These are phyloP conservation scores for Alces alces DNA, from an alignment of 2,113 vertebrate species.

Conservation along the genomic window DNA sequence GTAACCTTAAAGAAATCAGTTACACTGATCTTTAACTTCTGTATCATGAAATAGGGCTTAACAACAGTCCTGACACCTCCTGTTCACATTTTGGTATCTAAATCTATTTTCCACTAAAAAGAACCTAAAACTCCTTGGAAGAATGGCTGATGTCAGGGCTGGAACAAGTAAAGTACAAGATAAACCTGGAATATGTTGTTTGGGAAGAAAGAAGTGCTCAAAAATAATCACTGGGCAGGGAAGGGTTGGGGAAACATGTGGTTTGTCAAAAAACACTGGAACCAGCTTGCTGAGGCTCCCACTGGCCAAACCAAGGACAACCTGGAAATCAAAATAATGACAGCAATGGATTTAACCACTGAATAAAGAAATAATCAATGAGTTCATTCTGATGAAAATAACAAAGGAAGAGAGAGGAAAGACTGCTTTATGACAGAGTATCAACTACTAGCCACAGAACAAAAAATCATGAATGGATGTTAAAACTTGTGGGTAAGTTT, in stretches of 20 bases:
- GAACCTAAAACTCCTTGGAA: background rate
- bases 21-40: background rate
- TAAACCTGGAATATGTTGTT: background rate
- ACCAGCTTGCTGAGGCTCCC: background rate
- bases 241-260: background rate
- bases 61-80: conserved; percentile 1
- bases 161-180: background rate
- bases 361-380: conserved; percentile 18
- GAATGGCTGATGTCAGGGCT: background rate
- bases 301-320: background rate
- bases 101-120: conserved; percentile 8
- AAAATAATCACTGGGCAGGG: background rate
- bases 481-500: background rate
- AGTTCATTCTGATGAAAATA: conserved; percentile 3
- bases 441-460: background rate
- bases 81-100: background rate
- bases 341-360: background rate
- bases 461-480: background rate
- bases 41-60: background rate
- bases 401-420: background rate
- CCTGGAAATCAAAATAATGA: background rate
- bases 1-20: background rate
- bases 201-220: background rate
- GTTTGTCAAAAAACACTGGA: background rate
- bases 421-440: background rate